Conservation (phyloP, 2,888 invertebrate species). For the Dysmachus trigonus region DNA sequence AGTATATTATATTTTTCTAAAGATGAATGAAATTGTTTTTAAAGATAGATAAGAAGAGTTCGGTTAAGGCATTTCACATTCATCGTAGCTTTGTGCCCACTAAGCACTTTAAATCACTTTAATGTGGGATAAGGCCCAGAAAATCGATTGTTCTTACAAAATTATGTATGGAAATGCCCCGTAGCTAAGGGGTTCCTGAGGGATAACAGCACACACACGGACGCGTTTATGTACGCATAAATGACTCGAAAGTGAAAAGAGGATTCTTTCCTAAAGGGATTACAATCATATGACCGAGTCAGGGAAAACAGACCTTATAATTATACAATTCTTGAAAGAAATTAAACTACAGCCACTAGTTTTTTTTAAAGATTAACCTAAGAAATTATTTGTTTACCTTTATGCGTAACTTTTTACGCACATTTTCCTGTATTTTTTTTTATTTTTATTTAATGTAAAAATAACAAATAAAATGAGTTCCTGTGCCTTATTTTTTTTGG, state of each 20-base stretch:
- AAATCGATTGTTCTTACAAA: neutral
- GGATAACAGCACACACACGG: neutral
- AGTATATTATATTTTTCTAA: too few relatives aligned
- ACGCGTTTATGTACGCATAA: neutral
- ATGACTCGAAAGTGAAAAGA: neutral
- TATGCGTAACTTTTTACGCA: too few relatives aligned
- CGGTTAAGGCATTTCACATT: neutral
- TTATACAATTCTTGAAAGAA: too few relatives aligned
- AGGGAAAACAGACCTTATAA: neutral
- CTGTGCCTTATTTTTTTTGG: too few relatives aligned
- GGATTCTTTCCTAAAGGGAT: neutral
- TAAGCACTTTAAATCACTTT: neutral
- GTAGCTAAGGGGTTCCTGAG: neutral
- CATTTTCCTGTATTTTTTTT: too few relatives aligned
- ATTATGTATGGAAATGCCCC: neutral
- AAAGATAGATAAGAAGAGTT: neutral
- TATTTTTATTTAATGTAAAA: too few relatives aligned
- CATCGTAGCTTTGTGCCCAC: neutral
- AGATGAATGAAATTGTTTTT: neutral
- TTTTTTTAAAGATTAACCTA: too few relatives aligned
- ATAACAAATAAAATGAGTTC: too few relatives aligned
- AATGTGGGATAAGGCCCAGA: neutral
- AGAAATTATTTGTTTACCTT: too few relatives aligned
- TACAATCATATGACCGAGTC: neutral
- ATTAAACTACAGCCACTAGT: too few relatives aligned